Evolutionary conservation across 2,113 vertebrate species (phyloP).

Genomic region (Malurus melanocephalus): DNA sequence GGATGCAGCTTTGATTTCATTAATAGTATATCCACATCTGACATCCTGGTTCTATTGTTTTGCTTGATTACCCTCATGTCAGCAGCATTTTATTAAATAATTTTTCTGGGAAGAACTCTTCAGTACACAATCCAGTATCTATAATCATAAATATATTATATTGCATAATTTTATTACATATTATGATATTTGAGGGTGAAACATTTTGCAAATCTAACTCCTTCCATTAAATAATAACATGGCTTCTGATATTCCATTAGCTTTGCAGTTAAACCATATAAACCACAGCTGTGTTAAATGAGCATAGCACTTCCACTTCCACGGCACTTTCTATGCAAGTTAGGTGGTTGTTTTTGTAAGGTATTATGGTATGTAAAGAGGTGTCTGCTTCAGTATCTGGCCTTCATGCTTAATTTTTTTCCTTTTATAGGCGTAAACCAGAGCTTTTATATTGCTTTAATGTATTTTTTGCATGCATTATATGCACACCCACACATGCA

Average conservation of each 20-base stretch:
- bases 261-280: neutral
- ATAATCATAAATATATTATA: neutral
- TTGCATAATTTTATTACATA: neutral
- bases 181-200: neutral
- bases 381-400: neutral
- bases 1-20: neutral
- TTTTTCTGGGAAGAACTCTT: neutral
- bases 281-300: neutral
- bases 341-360: neutral
- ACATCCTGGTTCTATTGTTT: neutral
- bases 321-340: neutral
- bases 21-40: neutral
- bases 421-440: conserved; percentile 7
- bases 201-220: neutral
- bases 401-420: neutral
- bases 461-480: conserved; percentile 33
- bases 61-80: neutral
- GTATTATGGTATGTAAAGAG: neutral
- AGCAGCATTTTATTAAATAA: neutral
- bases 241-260: neutral
- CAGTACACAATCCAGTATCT: neutral
- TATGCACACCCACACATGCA: conserved; percentile 16
- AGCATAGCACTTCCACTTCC: neutral
- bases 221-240: neutral
- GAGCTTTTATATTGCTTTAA: conserved; percentile 15